These are phyloP conservation scores for Hymenopus coronatus DNA, from an alignment of 2,888 invertebrate species.

Conservation along the genomic window DNA sequence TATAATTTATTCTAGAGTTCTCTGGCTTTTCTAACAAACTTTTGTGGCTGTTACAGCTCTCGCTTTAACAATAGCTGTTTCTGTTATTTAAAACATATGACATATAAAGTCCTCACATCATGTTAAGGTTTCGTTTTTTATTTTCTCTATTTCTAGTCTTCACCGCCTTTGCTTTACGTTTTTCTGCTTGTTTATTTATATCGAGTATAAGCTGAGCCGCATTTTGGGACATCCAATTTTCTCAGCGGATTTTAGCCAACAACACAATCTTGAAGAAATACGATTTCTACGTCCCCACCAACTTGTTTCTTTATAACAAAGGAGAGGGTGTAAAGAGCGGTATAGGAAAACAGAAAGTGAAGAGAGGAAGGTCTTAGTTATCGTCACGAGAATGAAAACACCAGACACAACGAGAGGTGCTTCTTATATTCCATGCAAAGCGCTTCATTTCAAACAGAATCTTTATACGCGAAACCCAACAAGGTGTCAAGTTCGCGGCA, in stretches of 20 bases:
- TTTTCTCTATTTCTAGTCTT: too few species aligned
- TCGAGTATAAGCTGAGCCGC: too few species aligned
- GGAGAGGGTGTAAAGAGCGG: not conserved
- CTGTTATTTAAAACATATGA: too few species aligned
- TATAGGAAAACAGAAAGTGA: not conserved
- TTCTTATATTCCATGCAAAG: not conserved
- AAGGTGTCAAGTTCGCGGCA: not conserved
- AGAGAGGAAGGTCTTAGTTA: not conserved
- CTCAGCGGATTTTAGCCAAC: not conserved
- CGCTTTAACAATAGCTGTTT: too few species aligned
- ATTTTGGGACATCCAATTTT: not conserved
- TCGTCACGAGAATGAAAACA: not conserved
- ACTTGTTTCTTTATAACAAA: not conserved
- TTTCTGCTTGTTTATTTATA: too few species aligned
- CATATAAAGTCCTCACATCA: too few species aligned
- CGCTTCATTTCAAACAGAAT: not conserved
- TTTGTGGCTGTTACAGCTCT: too few species aligned
- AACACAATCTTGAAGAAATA: too few species aligned
- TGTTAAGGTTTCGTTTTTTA: too few species aligned
- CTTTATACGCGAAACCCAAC: not conserved
- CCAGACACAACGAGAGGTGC: not conserved
- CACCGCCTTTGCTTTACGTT: too few species aligned
- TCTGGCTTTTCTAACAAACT: too few species aligned
- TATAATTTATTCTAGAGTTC: too few species aligned
- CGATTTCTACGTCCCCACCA: not conserved